phyloP scores from a whole-genome alignment of 2,113 vertebrate genomes.

The Lepidothrix coronata region DNA sequence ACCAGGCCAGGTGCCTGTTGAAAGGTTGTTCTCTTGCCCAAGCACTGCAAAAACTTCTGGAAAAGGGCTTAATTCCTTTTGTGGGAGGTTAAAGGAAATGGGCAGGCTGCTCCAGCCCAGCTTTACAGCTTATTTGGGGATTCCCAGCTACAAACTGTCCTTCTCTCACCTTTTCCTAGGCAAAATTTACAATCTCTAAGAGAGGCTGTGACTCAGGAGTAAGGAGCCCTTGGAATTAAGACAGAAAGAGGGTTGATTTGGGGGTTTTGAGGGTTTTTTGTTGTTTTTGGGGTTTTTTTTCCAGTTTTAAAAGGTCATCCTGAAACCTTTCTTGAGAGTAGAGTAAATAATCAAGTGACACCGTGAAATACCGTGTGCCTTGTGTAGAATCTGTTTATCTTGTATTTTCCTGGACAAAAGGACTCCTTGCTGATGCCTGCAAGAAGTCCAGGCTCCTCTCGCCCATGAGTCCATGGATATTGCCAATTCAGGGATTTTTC shows the following conservation, averaged over 20 bases:
- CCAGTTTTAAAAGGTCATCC: conserved; percentile 3
- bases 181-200: not conserved
- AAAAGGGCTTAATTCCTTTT: not conserved
- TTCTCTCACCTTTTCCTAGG: not conserved
- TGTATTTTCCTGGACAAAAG: not conserved
- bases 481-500: not conserved
- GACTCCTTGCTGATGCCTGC: not conserved
- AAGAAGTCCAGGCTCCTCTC: not conserved
- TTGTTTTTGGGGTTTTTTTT: not conserved
- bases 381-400: not conserved
- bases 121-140: not conserved
- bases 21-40: not conserved
- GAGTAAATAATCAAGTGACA: not conserved
- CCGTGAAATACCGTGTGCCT: not conserved
- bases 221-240: not conserved
- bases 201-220: not conserved
- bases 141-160: not conserved
- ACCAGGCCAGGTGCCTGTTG: not conserved
- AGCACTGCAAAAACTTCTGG: not conserved
- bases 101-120: not conserved
- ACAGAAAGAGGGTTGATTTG: not conserved
- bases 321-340: not conserved
- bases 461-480: rapidly evolving
- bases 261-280: not conserved
- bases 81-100: not conserved